Evolutionary conservation across 2,797 vertebrate genomes (phyloP), one percentile per base, ranked within the genome.

Genomic region (Molothrus aeneus): DNA sequence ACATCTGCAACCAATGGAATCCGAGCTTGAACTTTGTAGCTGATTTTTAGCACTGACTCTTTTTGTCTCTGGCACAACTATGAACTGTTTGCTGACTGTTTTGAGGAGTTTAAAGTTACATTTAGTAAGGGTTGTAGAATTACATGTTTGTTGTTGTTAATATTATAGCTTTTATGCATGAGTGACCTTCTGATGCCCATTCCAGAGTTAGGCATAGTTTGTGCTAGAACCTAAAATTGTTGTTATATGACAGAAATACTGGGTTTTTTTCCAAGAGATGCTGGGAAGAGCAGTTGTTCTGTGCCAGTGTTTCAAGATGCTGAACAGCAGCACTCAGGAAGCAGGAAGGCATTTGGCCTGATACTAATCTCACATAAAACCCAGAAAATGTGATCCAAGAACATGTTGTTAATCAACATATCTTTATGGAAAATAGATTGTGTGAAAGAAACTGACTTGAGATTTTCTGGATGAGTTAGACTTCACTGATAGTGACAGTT

Each of bases 281-380:
- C 42, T 66, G 59, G 61, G 65, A 86, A 71, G 71, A 82, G 48
- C 1, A 2, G 38, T 68, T 83, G 25, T 78, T 92, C 57, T 83
- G 34, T 89, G 79, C 75, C 91, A 92, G 72, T 21, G 32, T 86
- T 95, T 88, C 53, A 68, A 71, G 82, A 80, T 59, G 51, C 61
- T 87, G 36, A 95, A 36, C 88, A 89, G 87, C 72, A 94, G 87
- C 79, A 51, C 36, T 92, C 84, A 42, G 91, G 91, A 96, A 92
- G 32, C 81, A 86, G 50, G 43, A 65, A 72, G 63, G 38, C 74
- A 36, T 89, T 93, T 89, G 87, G 61, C 65, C 79, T 91, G 65
- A 59, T 65, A 48, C 3, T 87, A 78, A 71, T 91, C 65, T 80
- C 0, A 1, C 47, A 73, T 64, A 42, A 80, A 94, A 91, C 80